phyloP scores from a whole-genome alignment of 2,113 vertebrate species.

The Saguinus imperator region DNA sequence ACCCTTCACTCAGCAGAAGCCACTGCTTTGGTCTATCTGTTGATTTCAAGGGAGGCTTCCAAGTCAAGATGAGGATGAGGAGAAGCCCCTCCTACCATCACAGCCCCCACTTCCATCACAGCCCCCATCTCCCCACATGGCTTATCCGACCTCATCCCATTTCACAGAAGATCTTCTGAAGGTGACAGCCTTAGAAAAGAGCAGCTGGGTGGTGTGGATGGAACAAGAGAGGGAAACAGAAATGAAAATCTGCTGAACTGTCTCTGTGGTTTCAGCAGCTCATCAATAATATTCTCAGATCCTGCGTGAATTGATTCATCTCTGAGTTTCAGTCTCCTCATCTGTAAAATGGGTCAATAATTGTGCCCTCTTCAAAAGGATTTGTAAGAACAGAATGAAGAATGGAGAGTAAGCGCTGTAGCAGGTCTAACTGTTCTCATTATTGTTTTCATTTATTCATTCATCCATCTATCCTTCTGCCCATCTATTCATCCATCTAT shows the following conservation, averaged over 20 bases:
- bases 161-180: not conserved
- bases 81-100: not conserved
- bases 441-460: not conserved
- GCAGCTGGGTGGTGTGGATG: not conserved
- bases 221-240: not conserved
- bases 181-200: not conserved
- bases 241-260: not conserved
- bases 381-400: not conserved
- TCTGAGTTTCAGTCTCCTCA: not conserved
- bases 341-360: not conserved
- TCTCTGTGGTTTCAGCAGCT: not conserved
- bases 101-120: not conserved
- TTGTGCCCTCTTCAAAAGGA: not conserved
- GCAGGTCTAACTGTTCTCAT: not conserved
- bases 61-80: not conserved
- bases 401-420: not conserved
- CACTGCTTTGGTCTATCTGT: not conserved
- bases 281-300: not conserved
- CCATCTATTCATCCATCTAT: not conserved
- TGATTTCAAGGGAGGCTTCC: not conserved
- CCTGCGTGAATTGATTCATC: not conserved
- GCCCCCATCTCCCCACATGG: not conserved
- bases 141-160: not conserved
- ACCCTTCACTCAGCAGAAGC: too few species aligned
- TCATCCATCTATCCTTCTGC: too few species aligned